Conservation (phyloP, 2,113 vertebrate genomes). For the Cyanoliseus patagonus region DNA sequence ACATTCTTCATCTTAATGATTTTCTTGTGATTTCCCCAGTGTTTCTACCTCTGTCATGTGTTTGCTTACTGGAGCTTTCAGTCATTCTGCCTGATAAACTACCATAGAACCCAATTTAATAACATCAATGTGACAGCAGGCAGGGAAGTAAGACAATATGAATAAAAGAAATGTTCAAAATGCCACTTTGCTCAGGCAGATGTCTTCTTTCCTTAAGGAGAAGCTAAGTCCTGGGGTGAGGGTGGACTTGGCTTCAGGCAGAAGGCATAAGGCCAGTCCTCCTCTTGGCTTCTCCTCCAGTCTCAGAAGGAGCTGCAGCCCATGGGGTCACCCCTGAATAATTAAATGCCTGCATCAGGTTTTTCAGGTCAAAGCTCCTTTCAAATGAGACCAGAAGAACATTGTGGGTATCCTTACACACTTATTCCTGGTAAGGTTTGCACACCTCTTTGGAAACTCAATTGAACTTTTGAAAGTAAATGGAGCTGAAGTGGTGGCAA, state of each 20-base stretch:
- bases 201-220: not conserved
- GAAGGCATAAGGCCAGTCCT: not conserved
- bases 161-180: conserved; percentile 8
- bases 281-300: not conserved
- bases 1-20: conserved; percentile 49
- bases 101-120: not conserved
- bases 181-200: not conserved
- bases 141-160: conserved; percentile 2
- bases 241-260: not conserved
- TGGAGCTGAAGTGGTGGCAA: not conserved
- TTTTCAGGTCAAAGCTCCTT: not conserved
- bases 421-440: not conserved
- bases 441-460: not conserved
- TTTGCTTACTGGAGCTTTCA: not conserved
- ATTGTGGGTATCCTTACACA: not conserved
- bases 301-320: not conserved
- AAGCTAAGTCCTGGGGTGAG: not conserved
- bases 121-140: not conserved
- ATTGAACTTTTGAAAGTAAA: not conserved
- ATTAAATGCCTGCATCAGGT: fast-evolving
- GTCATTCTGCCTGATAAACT: conserved; percentile 42
- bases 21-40: conserved; percentile 51
- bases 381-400: not conserved
- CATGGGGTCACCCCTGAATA: not conserved
- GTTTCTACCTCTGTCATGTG: conserved; percentile 42